A percentile compares a stretch with the other conserved stretches of the same genome.
Evolutionary conservation across 2,113 vertebrate species (phyloP).

Genomic region (Siniperca knerii): DNA sequence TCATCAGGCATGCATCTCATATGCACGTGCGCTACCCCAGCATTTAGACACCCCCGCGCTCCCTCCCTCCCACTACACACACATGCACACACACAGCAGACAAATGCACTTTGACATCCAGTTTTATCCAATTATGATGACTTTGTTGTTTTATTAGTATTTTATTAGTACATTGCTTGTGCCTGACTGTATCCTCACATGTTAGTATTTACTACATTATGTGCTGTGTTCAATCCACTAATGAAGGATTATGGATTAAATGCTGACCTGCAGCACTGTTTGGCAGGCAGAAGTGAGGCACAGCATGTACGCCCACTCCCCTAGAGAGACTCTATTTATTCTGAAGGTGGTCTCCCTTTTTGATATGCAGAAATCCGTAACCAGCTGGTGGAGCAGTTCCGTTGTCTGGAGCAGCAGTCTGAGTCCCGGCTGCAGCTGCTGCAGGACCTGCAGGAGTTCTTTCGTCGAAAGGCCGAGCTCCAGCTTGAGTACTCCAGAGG

Average conservation of each 20-base stretch:
- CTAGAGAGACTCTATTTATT: constrained; percentile 25
- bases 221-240: neutral
- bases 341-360: constrained; percentile 38
- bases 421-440: constrained; percentile 94
- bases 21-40: constrained; percentile 65
- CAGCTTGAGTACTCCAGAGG: constrained; percentile 94
- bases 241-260: constrained; percentile 21
- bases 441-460: constrained; percentile 97
- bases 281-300: constrained; percentile 39
- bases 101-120: constrained; percentile 63
- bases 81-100: constrained; percentile 26
- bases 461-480: constrained; percentile 95
- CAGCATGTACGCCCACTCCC: constrained; percentile 30
- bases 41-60: constrained; percentile 56
- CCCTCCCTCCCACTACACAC: constrained; percentile 13
- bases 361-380: constrained; percentile 91
- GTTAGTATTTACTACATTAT: constrained; percentile 3
- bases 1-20: constrained; percentile 79
- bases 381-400: constrained; percentile 96
- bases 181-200: constrained; percentile 15
- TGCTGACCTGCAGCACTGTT: constrained; percentile 41
- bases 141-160: constrained; percentile 58
- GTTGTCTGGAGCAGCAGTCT: constrained; percentile 96
- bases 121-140: constrained; percentile 65
- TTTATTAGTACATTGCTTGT: too few relatives aligned